Percentiles rank a stretch among this genome's conserved stretches.
These are phyloP conservation scores for Cuculus canorus DNA, from an alignment of 2,797 vertebrate genomes.

Conservation along the genomic window DNA sequence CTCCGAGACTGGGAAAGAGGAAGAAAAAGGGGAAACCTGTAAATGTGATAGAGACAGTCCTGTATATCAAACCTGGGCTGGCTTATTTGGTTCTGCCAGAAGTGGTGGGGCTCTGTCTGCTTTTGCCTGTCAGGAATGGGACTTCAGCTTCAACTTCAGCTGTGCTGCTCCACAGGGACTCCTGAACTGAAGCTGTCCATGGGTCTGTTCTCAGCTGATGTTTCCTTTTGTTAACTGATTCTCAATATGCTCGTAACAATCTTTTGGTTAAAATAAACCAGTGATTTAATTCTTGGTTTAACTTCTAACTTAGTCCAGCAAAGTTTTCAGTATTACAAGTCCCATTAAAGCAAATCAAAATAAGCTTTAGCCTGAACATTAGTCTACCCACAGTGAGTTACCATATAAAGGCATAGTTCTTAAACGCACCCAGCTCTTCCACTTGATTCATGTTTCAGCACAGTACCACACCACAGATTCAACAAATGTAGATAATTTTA, in stretches of 20 bases:
- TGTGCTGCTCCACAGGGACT: neutral
- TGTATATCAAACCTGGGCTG: neutral
- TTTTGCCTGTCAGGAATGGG: neutral
- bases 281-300: slow-evolving; percentile 47
- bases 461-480: slow-evolving; percentile 14
- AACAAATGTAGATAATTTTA: slow-evolving; percentile 32
- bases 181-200: neutral
- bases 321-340: slow-evolving; percentile 32
- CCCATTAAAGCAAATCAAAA: slow-evolving; percentile 41
- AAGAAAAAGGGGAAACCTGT: neutral
- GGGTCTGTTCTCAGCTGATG: neutral
- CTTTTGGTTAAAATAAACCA: slow-evolving; percentile 32
- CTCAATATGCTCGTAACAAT: neutral
- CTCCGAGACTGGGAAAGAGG: neutral
- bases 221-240: neutral
- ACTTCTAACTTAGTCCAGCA: slow-evolving; percentile 1
- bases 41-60: neutral
- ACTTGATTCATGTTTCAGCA: slow-evolving; percentile 45
- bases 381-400: slow-evolving; percentile 28
- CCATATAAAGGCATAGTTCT: slow-evolving; percentile 43
- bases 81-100: neutral
- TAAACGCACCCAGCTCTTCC: slow-evolving; percentile 14
- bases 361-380: slow-evolving; percentile 36
- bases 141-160: neutral
- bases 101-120: neutral